Conservation (phyloP, 1,140 invertebrate species). For the Hyposmocoma kahamanoa region DNA sequence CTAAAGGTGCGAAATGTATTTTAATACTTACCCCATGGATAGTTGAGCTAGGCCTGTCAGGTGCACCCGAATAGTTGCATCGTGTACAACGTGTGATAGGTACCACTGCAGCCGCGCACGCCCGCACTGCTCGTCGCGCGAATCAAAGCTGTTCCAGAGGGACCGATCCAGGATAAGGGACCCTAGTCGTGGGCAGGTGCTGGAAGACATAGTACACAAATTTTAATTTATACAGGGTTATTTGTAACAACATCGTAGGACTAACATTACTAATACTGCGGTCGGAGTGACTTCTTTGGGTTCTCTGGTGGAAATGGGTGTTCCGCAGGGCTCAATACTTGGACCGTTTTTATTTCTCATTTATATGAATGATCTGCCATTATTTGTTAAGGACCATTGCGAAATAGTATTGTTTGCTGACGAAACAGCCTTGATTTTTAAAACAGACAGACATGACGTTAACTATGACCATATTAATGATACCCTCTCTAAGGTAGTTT, state of each 20-base stretch:
- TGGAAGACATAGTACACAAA: conserved; percentile 15
- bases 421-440: no score
- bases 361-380: no score
- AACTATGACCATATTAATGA: no score
- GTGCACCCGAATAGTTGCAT: not conserved
- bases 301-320: conserved; percentile 9
- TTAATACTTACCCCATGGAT: not conserved
- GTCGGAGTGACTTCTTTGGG: no score
- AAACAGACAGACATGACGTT: no score
- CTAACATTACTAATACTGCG: not conserved
- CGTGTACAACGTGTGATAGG: not conserved
- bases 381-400: no score
- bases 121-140: conserved; percentile 20
- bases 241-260: not conserved
- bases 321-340: not conserved
- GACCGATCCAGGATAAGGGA: conserved; percentile 39
- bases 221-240: not conserved
- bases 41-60: not conserved
- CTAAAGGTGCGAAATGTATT: not conserved
- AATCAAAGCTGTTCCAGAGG: conserved; percentile 50
- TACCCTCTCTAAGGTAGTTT: no score
- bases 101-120: not conserved
- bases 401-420: no score
- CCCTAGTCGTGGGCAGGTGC: conserved; percentile 46
- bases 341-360: no score